phyloP scores from a whole-genome alignment of 2,797 vertebrate genomes.

The Diglossa cyanea region DNA sequence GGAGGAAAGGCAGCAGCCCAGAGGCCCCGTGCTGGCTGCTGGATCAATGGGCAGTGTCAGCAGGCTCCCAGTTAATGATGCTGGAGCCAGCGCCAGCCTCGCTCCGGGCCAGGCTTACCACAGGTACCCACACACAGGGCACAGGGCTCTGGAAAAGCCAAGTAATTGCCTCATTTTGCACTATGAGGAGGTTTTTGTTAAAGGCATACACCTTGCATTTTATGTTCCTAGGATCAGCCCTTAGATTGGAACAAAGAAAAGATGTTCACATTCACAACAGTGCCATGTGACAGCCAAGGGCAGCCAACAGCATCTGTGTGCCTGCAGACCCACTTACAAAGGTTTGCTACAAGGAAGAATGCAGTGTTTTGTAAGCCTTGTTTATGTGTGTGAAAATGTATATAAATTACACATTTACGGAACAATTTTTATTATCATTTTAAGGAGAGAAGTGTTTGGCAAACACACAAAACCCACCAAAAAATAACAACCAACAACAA shows the following conservation, averaged over 20 bases:
- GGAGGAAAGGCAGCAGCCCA: conserved; percentile 33
- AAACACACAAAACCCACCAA: background rate
- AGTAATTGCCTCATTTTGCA: conserved; percentile 75
- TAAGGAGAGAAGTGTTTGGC: background rate
- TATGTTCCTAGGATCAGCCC: conserved; percentile 18
- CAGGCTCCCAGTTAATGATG: conserved; percentile 79
- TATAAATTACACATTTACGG: background rate
- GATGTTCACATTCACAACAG: background rate
- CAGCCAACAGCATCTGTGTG: background rate
- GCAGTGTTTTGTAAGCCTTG: background rate
- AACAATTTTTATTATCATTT: background rate
- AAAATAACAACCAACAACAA: background rate
- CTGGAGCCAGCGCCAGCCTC: conserved; percentile 48
- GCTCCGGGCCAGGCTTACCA: conserved; percentile 68
- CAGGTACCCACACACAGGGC: conserved; percentile 39
- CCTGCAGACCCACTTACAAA: background rate
- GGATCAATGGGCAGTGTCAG: conserved; percentile 79
- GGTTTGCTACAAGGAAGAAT: background rate
- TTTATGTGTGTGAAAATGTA: background rate
- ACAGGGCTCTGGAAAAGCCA: conserved; percentile 45
- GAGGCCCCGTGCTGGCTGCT: conserved; percentile 56
- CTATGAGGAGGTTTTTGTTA: background rate
- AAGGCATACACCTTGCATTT: conserved; percentile 51
- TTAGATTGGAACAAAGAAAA: conserved; percentile 36
- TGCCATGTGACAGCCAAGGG: background rate